Conservation (phyloP, 2,797 vertebrate species). For the Gallinago stenura region DNA sequence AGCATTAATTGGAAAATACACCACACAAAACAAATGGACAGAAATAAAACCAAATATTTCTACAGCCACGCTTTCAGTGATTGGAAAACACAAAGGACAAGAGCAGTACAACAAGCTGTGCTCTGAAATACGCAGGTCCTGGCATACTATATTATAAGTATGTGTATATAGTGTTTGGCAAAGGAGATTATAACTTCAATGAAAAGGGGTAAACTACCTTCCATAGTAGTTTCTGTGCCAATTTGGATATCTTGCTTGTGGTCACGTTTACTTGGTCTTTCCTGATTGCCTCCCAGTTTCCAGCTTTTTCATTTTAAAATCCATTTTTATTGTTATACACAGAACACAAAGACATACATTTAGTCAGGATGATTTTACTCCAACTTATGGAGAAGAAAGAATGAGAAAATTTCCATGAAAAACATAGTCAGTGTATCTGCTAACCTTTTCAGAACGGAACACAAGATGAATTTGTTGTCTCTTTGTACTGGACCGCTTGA, state of each 20-base stretch:
- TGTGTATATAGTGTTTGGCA: background rate
- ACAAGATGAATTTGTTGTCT: background rate
- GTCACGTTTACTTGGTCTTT: background rate
- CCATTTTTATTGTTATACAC: background rate
- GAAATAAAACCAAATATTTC: background rate
- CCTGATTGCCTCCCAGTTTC: background rate
- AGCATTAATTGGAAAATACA: background rate
- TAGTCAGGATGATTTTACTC: background rate
- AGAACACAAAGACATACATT: background rate
- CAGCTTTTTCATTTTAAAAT: background rate
- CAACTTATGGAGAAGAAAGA: background rate
- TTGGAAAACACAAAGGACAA: background rate
- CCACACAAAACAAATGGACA: background rate
- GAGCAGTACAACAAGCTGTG: background rate
- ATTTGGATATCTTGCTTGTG: background rate
- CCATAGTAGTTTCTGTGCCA: background rate
- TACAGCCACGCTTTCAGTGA: background rate
- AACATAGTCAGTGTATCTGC: background rate
- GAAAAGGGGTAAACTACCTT: background rate
- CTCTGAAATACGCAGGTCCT: background rate
- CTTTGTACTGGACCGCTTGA: background rate
- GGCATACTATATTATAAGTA: background rate
- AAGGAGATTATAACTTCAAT: background rate
- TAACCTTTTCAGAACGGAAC: background rate
- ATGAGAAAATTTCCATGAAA: background rate